Conservation (phyloP, 2,797 vertebrate genomes). For the Fistularia tabacaria region DNA sequence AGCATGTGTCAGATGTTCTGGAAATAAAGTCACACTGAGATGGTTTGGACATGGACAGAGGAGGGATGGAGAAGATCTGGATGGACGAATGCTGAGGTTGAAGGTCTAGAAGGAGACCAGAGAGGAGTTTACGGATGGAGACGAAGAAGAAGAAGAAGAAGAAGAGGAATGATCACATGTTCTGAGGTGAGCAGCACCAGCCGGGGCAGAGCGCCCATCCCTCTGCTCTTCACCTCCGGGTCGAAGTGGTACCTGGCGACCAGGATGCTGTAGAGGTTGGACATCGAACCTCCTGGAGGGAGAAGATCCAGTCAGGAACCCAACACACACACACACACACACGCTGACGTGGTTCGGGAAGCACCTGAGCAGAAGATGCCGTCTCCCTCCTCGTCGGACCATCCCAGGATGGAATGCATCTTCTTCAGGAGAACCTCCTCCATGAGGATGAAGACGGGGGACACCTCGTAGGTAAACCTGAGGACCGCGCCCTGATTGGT, state of each 20-base stretch:
- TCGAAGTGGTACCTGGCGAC: conserved; percentile 70
- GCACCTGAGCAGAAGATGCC: conserved; percentile 74
- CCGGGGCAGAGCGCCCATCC: conserved; percentile 62
- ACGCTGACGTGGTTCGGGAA: not conserved
- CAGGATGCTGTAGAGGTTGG: conserved; percentile 75
- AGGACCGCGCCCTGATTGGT: not conserved
- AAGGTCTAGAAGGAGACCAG: too few species aligned
- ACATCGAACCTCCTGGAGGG: conserved; percentile 69
- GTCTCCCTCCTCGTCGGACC: conserved; percentile 61
- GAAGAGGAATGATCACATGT: conserved; percentile 46
- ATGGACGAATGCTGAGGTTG: too few species aligned
- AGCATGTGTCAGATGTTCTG: too few species aligned
- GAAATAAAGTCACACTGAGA: too few species aligned
- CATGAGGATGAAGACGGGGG: conserved; percentile 71
- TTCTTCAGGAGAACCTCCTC: conserved; percentile 74
- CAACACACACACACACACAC: too few species aligned
- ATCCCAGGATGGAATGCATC: conserved; percentile 72
- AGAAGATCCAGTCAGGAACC: not conserved
- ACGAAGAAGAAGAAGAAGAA: too few species aligned
- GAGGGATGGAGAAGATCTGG: too few species aligned
- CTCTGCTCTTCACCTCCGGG: conserved; percentile 74
- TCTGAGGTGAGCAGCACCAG: conserved; percentile 75
- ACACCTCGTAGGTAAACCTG: conserved; percentile 77
- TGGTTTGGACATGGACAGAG: too few species aligned
- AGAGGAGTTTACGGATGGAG: too few species aligned